These are phyloP conservation scores for Acanthosepion lycidas DNA, from an alignment of 2,888 invertebrate genomes.

Conservation along the genomic window DNA sequence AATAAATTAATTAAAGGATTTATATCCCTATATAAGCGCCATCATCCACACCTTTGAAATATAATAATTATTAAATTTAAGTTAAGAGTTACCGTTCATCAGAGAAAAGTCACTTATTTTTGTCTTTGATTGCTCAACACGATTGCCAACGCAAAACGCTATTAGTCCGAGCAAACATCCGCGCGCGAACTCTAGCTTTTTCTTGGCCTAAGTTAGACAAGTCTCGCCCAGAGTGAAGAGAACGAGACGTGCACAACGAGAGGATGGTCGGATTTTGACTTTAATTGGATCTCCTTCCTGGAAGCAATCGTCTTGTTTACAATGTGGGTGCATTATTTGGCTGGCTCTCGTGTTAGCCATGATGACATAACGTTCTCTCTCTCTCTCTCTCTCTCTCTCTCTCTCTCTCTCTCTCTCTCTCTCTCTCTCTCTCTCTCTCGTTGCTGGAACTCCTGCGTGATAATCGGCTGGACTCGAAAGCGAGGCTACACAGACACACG, in stretches of 20 bases:
- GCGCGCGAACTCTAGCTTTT: neutral
- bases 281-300: neutral
- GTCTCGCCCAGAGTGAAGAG: neutral
- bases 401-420: conserved; percentile 49
- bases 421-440: neutral
- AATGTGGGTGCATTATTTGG: neutral
- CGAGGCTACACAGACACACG: conserved; percentile 36
- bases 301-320: conserved; percentile 21
- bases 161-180: conserved; percentile 2
- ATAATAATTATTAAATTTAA: too few relatives aligned
- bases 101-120: neutral
- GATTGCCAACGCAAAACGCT: neutral
- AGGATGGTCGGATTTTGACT: conserved; percentile 12
- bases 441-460: neutral
- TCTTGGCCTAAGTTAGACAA: neutral
- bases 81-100: neutral
- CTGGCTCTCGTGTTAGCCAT: neutral
- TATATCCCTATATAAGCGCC: too few relatives aligned
- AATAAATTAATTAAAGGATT: too few relatives aligned
- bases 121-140: neutral
- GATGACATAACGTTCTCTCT: neutral
- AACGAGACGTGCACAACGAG: conserved; percentile 6
- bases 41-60: too few relatives aligned
- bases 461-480: neutral
- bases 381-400: conserved; percentile 41